Base-by-base conservation (phyloP, 2,888 invertebrate species). In the Furcula furcula region DNA sequence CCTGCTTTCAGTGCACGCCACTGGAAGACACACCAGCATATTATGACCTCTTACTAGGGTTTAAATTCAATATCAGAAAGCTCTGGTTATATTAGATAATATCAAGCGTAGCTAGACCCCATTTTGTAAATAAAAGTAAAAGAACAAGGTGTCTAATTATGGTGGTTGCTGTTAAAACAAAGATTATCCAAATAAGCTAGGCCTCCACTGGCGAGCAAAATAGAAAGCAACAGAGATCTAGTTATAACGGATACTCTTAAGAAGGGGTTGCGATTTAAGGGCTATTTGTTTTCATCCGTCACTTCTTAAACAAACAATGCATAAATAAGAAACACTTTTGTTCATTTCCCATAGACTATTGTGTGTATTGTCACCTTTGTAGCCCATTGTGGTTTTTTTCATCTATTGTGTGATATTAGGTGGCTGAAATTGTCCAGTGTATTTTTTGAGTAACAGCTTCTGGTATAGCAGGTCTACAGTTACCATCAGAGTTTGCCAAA, bases 221-320 rank as follows among this genome's bases (percentile, higher is more conserved):
- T 14, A n/a, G 11, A 33, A 37, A 15, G 4, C 13, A 20, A 29
- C 15, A 22, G 29, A 35, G 62, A 25, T 68, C 61, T 43, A 38
- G 14, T 41, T 49, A 57, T 34, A 42, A 23, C 70, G 72, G 80
- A 40, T 34, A 10, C 3, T 16, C n/a, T 18, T 31, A 63, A 65
- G 74, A 76, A 71, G 64, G 82, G 84, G 83, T 80, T 78, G 77
- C 44, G 36, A 53, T 55, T 64, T 69, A 69, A 70, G 68, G 63
- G 67, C 68, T 84, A 84, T 88, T 87, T 87, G 84, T 87, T 84
- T 82, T 82, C 76, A 67, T 65, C 76, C 72, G 76, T 79, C 85
- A 85, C 78, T 80, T 84, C 72, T 76, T 80, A 85, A 81, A 81
- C 86, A 88, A 86, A 88, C 86, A 88, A 82, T 75, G 70, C 76